These are phyloP conservation scores for Drosophila ananassae DNA, from an alignment of 1,140 invertebrate species.

Conservation along the genomic window DNA sequence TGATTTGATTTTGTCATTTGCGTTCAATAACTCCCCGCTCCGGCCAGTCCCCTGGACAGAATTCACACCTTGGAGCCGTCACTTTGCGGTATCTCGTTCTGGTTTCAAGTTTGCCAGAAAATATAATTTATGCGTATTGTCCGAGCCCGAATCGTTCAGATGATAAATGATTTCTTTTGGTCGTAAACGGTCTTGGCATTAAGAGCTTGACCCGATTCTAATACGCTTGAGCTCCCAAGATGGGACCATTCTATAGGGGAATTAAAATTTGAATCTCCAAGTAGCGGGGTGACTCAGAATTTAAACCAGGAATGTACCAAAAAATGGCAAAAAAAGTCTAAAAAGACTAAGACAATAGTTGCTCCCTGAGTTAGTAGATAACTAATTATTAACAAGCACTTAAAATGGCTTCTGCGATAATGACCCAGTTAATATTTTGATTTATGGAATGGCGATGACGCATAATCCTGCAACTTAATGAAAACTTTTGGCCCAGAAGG, in stretches of 20 bases:
- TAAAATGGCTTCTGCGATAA: neutral
- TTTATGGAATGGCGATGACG: slow-evolving; percentile 22
- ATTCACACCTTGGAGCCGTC: neutral
- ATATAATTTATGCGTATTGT: slow-evolving; percentile 55
- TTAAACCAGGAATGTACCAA: no score
- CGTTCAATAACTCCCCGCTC: slow-evolving; percentile 46
- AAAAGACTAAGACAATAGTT: neutral
- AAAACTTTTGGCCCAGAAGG: slow-evolving; percentile 6
- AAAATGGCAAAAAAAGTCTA: no score
- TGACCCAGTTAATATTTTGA: slow-evolving; percentile 23
- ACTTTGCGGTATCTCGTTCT: slow-evolving; percentile 39
- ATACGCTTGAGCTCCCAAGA: slow-evolving; percentile 13
- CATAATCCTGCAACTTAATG: slow-evolving; percentile 16
- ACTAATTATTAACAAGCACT: slow-evolving; percentile 25
- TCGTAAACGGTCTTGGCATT: slow-evolving; percentile 28
- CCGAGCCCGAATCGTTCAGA: slow-evolving; percentile 37
- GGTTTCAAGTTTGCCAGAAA: slow-evolving; percentile 7
- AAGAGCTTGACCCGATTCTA: slow-evolving; percentile 23
- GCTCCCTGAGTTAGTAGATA: neutral
- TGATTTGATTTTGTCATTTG: slow-evolving; percentile 79
- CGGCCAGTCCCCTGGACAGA: slow-evolving; percentile 3
- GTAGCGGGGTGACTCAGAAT: no score
- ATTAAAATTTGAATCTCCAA: neutral
- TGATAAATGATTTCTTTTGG: slow-evolving; percentile 49
- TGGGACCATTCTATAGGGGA: neutral